Evolutionary conservation across 2,888 invertebrate species (phyloP), one percentile per base, ranked within the genome.

Genomic region (Phorcus lineatus): DNA sequence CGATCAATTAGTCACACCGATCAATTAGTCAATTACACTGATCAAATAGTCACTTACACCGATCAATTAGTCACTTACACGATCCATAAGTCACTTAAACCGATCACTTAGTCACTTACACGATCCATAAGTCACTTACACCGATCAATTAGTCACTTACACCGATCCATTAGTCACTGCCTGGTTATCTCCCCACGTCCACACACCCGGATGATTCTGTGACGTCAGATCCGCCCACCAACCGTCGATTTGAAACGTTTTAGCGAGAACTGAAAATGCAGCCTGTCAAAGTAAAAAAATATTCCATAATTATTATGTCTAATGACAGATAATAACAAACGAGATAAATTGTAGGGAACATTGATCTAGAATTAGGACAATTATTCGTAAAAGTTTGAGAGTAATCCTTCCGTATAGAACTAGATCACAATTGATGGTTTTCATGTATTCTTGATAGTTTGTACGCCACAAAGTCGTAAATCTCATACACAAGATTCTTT

Each of bases 201-300:
- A 80, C 16, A 47, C 22, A 22, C 76, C 80, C 9, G 40, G 9
- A n/a, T 80, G 80, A 16, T 66, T 28, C 7, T 28, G 36, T 52
- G 75, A 19, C 22, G 54, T 80, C 1, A 80, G 66, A 28, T 80
- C 75, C 52, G 75, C 62, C 80, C 80, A 80, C 80, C 80, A 80
- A 16, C 80, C 80, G 31, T 80, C 80, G 19, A 80, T 62, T 62
- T 31, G 9, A 31, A n/a, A 28, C 9, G 28, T 40, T 28, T 62
- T 62, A 40, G 77, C 66, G 11, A 77, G n/a, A 9, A 31, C 17
- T 0, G 77, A 31, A 24, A 77, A 66, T 19, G 62, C 57, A n/a
- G 9, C 31, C 77, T 77, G 36, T 19, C 3, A 24, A n/a, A n/a
- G n/a, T 16, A 31, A 13, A 67, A 16, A 67, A 6, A n/a, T 55